Base-by-base conservation (phyloP, 2,113 vertebrate genomes). In the Suricata suricatta region DNA sequence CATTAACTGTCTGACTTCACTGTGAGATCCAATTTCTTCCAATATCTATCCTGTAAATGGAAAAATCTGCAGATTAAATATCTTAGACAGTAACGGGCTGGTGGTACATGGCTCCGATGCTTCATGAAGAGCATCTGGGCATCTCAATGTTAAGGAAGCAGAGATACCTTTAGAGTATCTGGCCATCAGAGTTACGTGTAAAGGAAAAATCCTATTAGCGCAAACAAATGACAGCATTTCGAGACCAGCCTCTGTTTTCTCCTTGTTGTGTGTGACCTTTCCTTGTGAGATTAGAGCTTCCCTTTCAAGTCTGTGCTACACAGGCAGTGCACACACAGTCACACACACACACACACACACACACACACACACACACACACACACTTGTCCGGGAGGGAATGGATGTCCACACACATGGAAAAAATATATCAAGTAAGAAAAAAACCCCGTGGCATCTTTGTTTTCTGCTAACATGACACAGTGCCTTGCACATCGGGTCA, bases 341-440 rank as follows among this genome's bases (percentile, higher is more conserved):
- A 2, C 52, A 15, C 4, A 35, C 10, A 41, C 4, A 3, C 17
- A 0, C 29, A 54, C 11, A 25, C 11, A 0, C 0, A 35, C 10
- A 41, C 7, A 3, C 52, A 15, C 10, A 2, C 52, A 15, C 4
- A 35, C 10, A 41, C 4, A 3, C 17, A 0, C 29, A 54, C 11
- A 25, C 11, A 0, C 0, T 1, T 6, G 1, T 33, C 68, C 14
- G 60, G 84, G 12, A 66, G 31, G 6, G 12, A 31, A 23, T 2
- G 38, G 17, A 11, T 13, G 19, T 16, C 3, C 21, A 33, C 16
- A 6, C 17, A 9, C 14, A 7, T 1, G 57, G 79, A n/a, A 7
- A 54, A 52, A 5, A 29, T 7, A 21, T 33, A 47, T 16, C 17
- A 31, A 52, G 41, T 27, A 38, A 71, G 31, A 9, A 4, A 23